These are phyloP conservation scores for Okapia johnstoni DNA, from an alignment of 2,113 vertebrate genomes.

Conservation along the genomic window DNA sequence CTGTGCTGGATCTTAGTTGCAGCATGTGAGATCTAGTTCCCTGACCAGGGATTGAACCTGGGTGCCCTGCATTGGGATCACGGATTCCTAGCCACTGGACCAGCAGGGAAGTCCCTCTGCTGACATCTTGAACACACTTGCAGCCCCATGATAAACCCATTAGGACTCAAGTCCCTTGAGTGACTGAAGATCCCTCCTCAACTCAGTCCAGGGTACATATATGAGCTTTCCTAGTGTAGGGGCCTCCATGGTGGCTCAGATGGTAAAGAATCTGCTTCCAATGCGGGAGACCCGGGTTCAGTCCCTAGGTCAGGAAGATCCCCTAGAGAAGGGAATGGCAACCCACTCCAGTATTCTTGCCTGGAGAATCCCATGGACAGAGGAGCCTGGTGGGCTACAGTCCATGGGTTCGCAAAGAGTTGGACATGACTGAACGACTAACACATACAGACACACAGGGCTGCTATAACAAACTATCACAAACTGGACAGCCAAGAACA, in stretches of 20 bases:
- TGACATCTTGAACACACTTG: neutral
- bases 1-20: neutral
- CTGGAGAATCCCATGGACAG: neutral
- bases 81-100: neutral
- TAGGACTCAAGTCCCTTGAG: neutral
- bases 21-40: neutral
- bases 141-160: neutral
- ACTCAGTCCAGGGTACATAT: neutral
- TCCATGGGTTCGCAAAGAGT: neutral
- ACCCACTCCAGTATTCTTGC: neutral
- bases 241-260: neutral
- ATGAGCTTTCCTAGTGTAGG: neutral
- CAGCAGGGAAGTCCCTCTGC: neutral
- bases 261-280: neutral
- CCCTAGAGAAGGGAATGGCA: neutral
- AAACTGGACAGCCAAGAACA: neutral
- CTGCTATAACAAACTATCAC: neutral
- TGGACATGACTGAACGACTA: neutral
- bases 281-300: rapidly evolving
- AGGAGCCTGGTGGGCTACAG: neutral
- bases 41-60: neutral
- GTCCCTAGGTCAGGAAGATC: neutral
- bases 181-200: neutral
- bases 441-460: neutral
- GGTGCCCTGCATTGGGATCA: neutral